Base-by-base conservation (phyloP, 2,888 invertebrate genomes). In the Dasysyrphus albostriatus region DNA sequence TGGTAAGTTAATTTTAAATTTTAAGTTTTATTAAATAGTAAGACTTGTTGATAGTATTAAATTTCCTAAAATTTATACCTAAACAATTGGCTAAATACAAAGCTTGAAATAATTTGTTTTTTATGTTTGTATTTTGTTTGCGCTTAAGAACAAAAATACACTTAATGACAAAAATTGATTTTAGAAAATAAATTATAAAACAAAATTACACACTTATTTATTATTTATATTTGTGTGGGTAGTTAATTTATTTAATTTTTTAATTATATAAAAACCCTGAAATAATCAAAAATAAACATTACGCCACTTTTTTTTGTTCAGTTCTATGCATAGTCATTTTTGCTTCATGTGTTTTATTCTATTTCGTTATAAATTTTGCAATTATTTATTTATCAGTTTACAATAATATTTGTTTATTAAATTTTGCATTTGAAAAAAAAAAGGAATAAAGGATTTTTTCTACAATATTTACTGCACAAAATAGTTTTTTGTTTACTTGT, bases 31-130 rank as follows among this genome's bases (percentile, higher is more conserved):
- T 74, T 67, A 51, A 77, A 85, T 78, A 34, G 14, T 34, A 19
- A 16, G 32, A 65, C 10, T 37, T 47, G 16, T 49, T 67, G 51
- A 54, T 54, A 54, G 37, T 54, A 54, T 54, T 69, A 69, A 54
- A 54, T 72, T 81, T 85, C 63, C 85, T 85, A 85, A 42, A 85
- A 78, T 78, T 63, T 69, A 73, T 70, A 24, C 24, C 24, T 24
- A 81, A 82, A 82, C 85, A 82, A 81, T 85, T 85, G 63, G 85
- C 85, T 85, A 85, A 76, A 85, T 85, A 85, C 84, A 85, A 85
- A 85, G 84, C 84, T 77, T 54, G 54, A 80, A 76, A 72, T 58
- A 79, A 44, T 19, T 37, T 32, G 34, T 29, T 16, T 59, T 42
- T 2, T 49, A 61, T 29, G 39, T 51, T 47, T 39, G 44, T 44